Conservation (phyloP, 1,140 invertebrate species). For the Caerostris extrusa region DNA sequence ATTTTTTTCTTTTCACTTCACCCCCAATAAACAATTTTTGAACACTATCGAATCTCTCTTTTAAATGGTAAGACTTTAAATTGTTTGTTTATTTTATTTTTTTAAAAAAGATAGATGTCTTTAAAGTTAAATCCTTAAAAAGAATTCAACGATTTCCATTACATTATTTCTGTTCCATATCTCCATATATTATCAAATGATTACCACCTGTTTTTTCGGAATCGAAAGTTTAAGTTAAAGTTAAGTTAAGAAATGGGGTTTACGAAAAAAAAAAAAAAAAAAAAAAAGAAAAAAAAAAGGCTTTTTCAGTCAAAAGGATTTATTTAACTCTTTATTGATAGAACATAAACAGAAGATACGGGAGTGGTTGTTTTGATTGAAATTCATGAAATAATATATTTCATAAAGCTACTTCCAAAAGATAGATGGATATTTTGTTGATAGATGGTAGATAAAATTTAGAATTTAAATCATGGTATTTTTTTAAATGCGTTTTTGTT, state of each 20-base stretch:
- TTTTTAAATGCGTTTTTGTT: too few relatives aligned
- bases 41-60: neutral
- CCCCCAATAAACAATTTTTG: neutral
- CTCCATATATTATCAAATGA: neutral
- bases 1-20: neutral
- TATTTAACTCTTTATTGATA: neutral
- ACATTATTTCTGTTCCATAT: neutral
- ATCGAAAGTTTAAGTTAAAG: neutral
- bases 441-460: too few relatives aligned
- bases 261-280: neutral
- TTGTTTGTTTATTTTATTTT: neutral
- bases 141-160: neutral
- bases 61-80: too few relatives aligned
- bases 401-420: too few relatives aligned
- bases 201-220: neutral
- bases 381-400: neutral
- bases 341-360: neutral
- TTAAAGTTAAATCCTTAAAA: neutral
- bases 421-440: too few relatives aligned
- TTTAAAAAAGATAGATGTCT: neutral
- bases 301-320: neutral
- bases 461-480: too few relatives aligned
- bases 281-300: neutral
- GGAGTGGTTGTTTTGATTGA: neutral
- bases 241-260: too few relatives aligned